Percentiles rank a stretch among this genome's conserved stretches.
Evolutionary conservation across 2,888 invertebrate genomes (phyloP).

Genomic region (Brachypalpus laphriformis): DNA sequence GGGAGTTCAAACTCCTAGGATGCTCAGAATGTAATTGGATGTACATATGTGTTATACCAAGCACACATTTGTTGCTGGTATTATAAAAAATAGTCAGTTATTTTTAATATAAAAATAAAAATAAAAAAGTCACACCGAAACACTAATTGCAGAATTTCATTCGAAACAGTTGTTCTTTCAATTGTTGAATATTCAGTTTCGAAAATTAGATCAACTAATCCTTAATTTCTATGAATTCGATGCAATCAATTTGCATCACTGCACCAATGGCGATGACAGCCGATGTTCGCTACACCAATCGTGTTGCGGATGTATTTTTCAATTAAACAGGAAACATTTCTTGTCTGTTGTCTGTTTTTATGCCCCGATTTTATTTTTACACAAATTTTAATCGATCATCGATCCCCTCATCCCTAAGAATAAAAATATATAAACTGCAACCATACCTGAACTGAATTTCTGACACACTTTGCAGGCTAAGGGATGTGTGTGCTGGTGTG

Average conservation of each 20-base stretch:
- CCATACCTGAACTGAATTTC: conserved; percentile 37
- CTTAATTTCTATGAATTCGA: not conserved
- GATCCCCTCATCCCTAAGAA: not conserved
- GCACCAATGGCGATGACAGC: not conserved
- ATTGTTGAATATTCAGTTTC: too few species aligned
- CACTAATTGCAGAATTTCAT: not conserved
- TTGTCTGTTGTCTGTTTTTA: not conserved
- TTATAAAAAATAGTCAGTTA: too few species aligned
- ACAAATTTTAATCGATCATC: conserved; percentile 59
- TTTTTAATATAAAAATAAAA: too few species aligned
- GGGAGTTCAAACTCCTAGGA: too few species aligned
- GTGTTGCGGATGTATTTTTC: conserved; percentile 13
- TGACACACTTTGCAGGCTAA: conserved; percentile 39
- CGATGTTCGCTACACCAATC: not conserved
- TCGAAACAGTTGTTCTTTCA: too few species aligned
- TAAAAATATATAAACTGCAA: conserved; percentile 34
- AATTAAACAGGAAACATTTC: conserved; percentile 10
- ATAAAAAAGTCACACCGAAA: too few species aligned
- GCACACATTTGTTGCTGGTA: too few species aligned
- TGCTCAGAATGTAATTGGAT: too few species aligned
- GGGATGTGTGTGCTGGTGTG: conserved; percentile 1
- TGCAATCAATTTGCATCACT: conserved; percentile 1
- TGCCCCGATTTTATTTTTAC: not conserved
- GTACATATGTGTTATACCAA: too few species aligned
- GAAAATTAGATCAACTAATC: not conserved